A percentile compares a stretch with the other conserved stretches of the same genome.
Evolutionary conservation across 2,797 vertebrate species (phyloP).

Genomic region (Pipistrellus nathusii): DNA sequence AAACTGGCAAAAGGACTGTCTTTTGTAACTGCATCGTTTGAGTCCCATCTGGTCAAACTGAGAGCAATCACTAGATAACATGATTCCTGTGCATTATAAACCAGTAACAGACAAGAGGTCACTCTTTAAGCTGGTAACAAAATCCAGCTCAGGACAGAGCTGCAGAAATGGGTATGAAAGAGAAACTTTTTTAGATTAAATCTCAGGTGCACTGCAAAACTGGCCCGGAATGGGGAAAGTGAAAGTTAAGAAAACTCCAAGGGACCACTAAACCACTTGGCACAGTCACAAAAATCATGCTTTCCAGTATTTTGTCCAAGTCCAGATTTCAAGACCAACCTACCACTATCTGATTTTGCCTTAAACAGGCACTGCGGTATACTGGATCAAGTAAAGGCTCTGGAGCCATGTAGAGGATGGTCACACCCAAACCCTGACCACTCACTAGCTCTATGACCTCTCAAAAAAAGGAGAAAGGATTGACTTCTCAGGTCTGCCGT

Average conservation of each 20-base stretch:
- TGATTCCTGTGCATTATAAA: neutral
- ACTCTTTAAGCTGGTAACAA: neutral
- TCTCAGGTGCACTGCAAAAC: slow-evolving; percentile 32
- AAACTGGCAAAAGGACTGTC: neutral
- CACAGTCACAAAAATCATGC: neutral
- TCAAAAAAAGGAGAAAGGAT: neutral
- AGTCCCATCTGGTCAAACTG: slow-evolving; percentile 11
- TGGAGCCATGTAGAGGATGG: neutral
- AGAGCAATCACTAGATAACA: neutral
- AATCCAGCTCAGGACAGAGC: slow-evolving; percentile 25
- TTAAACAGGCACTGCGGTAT: neutral
- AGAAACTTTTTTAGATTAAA: slow-evolving; percentile 43
- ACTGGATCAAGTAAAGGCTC: neutral
- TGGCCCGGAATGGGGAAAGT: neutral
- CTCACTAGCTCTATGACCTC: neutral
- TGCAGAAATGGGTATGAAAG: neutral
- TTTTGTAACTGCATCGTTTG: neutral
- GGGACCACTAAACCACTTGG: slow-evolving; percentile 28
- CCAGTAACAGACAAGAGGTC: neutral
- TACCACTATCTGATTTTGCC: neutral
- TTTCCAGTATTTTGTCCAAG: slow-evolving; percentile 19
- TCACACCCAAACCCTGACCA: neutral
- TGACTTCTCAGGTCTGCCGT: neutral
- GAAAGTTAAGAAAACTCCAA: slow-evolving; percentile 26
- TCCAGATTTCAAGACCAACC: neutral